These are phyloP conservation scores for Noctua comes DNA, from an alignment of 2,888 invertebrate species.

Conservation along the genomic window DNA sequence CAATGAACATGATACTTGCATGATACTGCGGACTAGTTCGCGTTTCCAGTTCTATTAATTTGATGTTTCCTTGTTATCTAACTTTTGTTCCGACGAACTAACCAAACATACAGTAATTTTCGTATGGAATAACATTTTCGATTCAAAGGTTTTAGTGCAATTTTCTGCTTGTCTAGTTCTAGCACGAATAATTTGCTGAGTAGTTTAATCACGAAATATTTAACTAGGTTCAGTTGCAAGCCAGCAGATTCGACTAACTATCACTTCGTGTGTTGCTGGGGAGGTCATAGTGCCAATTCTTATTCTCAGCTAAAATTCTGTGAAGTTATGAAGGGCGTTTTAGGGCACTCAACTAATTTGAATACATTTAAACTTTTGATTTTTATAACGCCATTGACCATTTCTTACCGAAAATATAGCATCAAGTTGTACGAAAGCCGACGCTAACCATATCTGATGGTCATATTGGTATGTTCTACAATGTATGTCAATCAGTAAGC, in stretches of 20 bases:
- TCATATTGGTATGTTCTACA: background rate
- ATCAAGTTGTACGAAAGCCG: background rate
- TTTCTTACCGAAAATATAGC: background rate
- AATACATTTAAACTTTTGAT: background rate
- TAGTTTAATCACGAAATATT: background rate
- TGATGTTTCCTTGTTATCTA: conserved; percentile 30
- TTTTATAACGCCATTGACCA: background rate
- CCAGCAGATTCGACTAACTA: background rate
- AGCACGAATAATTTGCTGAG: background rate
- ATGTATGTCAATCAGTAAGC: background rate
- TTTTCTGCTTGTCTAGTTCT: conserved; percentile 10
- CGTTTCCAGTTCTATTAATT: conserved; percentile 15
- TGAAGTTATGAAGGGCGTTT: background rate
- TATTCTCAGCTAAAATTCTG: background rate
- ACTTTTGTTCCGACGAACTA: conserved; percentile 22
- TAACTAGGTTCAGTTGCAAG: background rate
- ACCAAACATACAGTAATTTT: conserved; percentile 21
- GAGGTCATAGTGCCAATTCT: background rate
- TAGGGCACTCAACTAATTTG: background rate
- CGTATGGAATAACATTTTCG: conserved; percentile 25
- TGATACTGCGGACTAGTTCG: conserved; percentile 6
- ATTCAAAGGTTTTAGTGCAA: background rate
- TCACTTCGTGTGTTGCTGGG: background rate
- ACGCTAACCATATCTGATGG: background rate
- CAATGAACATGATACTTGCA: conserved; percentile 18